phyloP scores from a whole-genome alignment of 2,797 vertebrate genomes.

The Coendou prehensilis region DNA sequence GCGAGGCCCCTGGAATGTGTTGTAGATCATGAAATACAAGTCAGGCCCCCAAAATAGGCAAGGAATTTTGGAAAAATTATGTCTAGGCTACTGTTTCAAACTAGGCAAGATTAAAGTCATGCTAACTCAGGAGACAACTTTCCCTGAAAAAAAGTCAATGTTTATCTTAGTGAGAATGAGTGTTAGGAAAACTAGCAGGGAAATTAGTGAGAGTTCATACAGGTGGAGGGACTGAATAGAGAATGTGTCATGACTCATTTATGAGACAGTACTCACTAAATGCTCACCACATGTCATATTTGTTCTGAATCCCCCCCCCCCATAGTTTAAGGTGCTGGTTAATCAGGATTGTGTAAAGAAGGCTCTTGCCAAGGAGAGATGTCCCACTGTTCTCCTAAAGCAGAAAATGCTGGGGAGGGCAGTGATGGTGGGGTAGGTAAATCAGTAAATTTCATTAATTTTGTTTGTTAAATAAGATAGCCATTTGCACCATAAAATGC shows the following conservation, averaged over 20 bases:
- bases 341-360: background rate
- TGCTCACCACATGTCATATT: background rate
- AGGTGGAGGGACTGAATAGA: background rate
- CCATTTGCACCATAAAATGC: background rate
- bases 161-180: constrained; percentile 25
- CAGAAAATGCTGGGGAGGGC: background rate
- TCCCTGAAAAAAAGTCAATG: background rate
- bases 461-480: background rate
- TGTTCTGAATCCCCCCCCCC: background rate
- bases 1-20: background rate
- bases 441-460: background rate
- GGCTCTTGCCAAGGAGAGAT: background rate
- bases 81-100: constrained; percentile 15
- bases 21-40: background rate
- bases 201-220: background rate
- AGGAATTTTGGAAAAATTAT: constrained; percentile 39
- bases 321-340: background rate
- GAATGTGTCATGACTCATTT: background rate
- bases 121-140: background rate
- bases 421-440: background rate
- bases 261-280: background rate
- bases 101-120: constrained; percentile 5
- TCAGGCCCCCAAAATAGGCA: background rate
- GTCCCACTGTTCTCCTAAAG: background rate
- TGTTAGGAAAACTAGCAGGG: constrained; percentile 36